phyloP scores from a whole-genome alignment of 35 echinoderm and acorn worm species.

The Ophioderma brevispina region DNA sequence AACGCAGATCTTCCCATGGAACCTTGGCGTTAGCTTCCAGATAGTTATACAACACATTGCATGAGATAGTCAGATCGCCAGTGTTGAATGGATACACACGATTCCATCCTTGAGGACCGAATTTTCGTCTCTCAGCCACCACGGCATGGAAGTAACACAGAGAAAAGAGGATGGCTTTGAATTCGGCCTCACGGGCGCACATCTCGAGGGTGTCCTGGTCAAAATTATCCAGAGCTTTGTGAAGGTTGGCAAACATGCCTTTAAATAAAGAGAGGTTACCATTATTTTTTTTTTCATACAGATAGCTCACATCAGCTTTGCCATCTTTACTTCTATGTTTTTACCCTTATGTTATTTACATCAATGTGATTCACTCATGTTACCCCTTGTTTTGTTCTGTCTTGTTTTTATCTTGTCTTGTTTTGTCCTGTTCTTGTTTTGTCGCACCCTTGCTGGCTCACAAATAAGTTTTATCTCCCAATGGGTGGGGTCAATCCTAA shows the following conservation, averaged over 20 bases:
- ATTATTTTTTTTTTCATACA: no score
- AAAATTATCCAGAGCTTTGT: slow-evolving; percentile 97
- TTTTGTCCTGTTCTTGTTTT: no score
- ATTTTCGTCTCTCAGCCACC: slow-evolving; percentile 94
- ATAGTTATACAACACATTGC: slow-evolving; percentile 98
- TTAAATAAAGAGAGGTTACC: background rate
- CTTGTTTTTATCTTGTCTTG: no score
- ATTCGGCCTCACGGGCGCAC: slow-evolving; percentile 97
- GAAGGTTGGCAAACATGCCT: slow-evolving; percentile 97
- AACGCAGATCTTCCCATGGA: slow-evolving; percentile 98
- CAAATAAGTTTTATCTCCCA: no score
- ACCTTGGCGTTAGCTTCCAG: slow-evolving; percentile 99
- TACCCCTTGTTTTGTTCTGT: no score
- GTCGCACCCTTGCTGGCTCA: no score
- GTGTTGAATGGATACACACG: slow-evolving; percentile 97
- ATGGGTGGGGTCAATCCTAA: no score
- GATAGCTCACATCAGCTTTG: no score
- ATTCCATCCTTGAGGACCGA: slow-evolving; percentile 99
- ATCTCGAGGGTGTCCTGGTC: slow-evolving; percentile 98
- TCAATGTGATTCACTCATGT: no score
- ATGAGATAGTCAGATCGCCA: slow-evolving; percentile 95
- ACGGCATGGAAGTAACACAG: slow-evolving; percentile 99
- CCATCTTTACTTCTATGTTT: no score
- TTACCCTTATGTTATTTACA: no score
- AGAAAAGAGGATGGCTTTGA: slow-evolving; percentile 95